phyloP scores from a whole-genome alignment of 2,113 vertebrate genomes.

The Scartelaos histophorus region DNA sequence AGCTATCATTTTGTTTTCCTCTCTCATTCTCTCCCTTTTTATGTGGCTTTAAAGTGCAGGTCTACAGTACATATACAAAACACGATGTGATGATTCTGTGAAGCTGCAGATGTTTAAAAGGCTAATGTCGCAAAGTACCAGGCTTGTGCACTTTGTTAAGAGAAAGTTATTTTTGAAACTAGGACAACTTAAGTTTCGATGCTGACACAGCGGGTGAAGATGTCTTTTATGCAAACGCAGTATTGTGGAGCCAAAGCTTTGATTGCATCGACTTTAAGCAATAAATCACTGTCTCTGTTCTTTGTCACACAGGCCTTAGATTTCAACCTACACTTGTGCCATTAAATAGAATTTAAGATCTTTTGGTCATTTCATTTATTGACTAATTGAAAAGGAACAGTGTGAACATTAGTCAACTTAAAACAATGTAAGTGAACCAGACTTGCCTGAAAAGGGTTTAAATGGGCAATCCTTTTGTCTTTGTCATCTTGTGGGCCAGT shows the following conservation, averaged over 20 bases:
- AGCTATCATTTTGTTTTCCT: constrained; percentile 23
- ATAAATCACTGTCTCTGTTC: neutral
- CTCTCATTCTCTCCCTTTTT: neutral
- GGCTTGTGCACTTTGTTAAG: neutral
- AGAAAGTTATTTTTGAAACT: constrained; percentile 24
- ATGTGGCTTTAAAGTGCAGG: constrained; percentile 35
- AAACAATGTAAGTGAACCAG: neutral
- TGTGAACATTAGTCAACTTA: neutral
- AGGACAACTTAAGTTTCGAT: constrained; percentile 15
- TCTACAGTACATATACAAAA: constrained; percentile 17
- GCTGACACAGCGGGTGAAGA: constrained; percentile 14
- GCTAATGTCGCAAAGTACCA: constrained; percentile 6
- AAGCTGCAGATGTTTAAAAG: constrained; percentile 12
- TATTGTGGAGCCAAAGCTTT: constrained; percentile 6
- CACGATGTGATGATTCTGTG: constrained; percentile 25
- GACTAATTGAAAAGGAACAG: neutral
- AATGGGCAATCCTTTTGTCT: too few relatives aligned
- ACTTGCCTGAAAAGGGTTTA: neutral
- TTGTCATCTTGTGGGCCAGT: neutral
- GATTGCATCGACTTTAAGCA: neutral
- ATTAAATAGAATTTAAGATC: too few relatives aligned
- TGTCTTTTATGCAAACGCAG: constrained; percentile 8
- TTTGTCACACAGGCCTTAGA: neutral
- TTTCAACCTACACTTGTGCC: neutral
- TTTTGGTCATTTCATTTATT: too few relatives aligned